phyloP scores from a whole-genome alignment of 2,797 vertebrate genomes.

The Rousettus madagascariensis region DNA sequence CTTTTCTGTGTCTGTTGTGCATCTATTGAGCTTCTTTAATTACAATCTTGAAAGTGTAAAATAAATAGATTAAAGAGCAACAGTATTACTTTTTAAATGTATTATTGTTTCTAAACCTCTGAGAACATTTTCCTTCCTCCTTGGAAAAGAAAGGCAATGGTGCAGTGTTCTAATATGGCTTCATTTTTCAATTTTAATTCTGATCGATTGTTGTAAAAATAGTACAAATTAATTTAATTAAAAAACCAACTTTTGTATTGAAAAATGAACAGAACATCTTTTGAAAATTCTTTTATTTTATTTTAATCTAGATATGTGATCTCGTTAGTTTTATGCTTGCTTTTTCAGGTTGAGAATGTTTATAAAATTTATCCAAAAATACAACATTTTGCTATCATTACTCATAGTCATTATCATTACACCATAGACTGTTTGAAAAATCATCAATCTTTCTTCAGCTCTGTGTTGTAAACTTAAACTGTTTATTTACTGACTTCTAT shows the following conservation, averaged over 20 bases:
- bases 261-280: slow-evolving; percentile 23
- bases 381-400: slow-evolving; percentile 7
- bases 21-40: slow-evolving; percentile 67
- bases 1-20: slow-evolving; percentile 53
- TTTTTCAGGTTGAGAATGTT: slow-evolving; percentile 45
- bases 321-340: slow-evolving; percentile 35
- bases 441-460: slow-evolving; percentile 57
- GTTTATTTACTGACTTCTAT: slow-evolving; percentile 52
- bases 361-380: slow-evolving; percentile 38
- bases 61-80: slow-evolving; percentile 66
- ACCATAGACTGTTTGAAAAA: slow-evolving; percentile 46
- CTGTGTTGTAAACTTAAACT: slow-evolving; percentile 43
- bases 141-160: slow-evolving; percentile 51
- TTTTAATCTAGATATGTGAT: not conserved
- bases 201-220: slow-evolving; percentile 31
- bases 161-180: slow-evolving; percentile 40
- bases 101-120: slow-evolving; percentile 49
- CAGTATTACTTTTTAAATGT: slow-evolving; percentile 68
- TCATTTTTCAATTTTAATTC: slow-evolving; percentile 57
- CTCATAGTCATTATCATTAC: slow-evolving; percentile 43
- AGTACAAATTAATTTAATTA: slow-evolving; percentile 36
- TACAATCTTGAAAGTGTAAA: slow-evolving; percentile 64
- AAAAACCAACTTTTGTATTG: not conserved
- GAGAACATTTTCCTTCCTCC: slow-evolving; percentile 21
- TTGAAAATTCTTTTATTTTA: not conserved